Base-by-base conservation (phyloP, 2,888 invertebrate species). In the Euplagia quadripunctaria region DNA sequence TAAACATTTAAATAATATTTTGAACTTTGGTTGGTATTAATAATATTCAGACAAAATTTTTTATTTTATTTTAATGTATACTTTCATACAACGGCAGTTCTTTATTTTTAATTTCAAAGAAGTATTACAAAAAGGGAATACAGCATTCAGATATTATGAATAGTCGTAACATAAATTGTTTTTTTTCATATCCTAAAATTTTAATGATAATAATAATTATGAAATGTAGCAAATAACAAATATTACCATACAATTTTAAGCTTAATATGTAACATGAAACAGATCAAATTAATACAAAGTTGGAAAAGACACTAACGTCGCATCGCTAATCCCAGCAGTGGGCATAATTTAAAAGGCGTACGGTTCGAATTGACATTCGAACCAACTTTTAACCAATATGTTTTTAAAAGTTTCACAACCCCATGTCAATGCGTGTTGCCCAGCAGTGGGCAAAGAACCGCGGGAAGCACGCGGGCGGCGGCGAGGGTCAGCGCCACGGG, bases 401-500 rank as follows among this genome's bases (percentile, higher is more conserved):
- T 6, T 20, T 20, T 61, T 14, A 61, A 31, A 55, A 70, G 16
- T 68, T 75, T 75, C 80, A 82, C 17, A 76, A 42, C 61, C 75
- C 76, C 71, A 85, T 72, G 69, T 81, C 74, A 20, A 68, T 80
- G 31, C 78, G 81, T 64, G 72, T 74, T 16, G 86, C 82, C 89
- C 89, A 90, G 84, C 90, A 90, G 84, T 88, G 88, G 76, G 88
- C 83, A 71, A 89, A 86, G 86, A 89, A 85, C 73, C 87, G 85
- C 73, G 89, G 89, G 77, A 90, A 75, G 82, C 88, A 88, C 76
- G 83, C 75, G 75, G 83, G 78, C 75, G 80, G 82, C 52, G 85
- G 83, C 78, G 86, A 76, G 69, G 70, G 91, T 94, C 94, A 95
- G 91, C 95, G 95, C 95, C 95, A 94, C 82, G 94, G 94, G 43